phyloP scores from a whole-genome alignment of 2,113 vertebrate species.

The Elaphurus davidianus region DNA sequence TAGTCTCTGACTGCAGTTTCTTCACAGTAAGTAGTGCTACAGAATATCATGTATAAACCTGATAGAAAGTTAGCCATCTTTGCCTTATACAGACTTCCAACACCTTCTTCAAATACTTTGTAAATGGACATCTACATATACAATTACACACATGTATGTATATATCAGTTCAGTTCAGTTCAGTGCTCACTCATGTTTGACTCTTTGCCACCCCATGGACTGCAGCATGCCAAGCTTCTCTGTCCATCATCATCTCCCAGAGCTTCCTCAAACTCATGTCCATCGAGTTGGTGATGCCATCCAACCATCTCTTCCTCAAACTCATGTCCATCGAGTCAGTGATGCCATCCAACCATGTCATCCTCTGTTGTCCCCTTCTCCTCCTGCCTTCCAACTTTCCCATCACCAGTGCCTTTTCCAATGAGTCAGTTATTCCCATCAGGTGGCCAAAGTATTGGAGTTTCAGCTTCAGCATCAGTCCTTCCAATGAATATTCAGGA shows the following conservation, averaged over 20 bases:
- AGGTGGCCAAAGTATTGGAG: background rate
- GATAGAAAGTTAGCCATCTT: background rate
- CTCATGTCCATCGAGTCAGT: background rate
- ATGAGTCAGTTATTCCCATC: background rate
- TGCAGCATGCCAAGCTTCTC: background rate
- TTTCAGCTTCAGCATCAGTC: background rate
- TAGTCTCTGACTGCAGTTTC: background rate
- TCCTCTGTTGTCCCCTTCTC: background rate
- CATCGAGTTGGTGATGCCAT: background rate
- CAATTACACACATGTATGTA: fast-evolving
- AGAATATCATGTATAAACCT: background rate
- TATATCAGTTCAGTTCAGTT: background rate
- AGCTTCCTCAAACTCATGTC: background rate
- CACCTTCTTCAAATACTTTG: background rate
- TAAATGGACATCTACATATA: background rate
- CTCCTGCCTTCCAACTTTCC: background rate
- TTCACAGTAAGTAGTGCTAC: background rate
- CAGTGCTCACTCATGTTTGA: background rate
- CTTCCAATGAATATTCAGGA: background rate
- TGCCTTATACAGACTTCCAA: background rate
- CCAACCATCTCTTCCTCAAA: background rate
- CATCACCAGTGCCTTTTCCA: background rate
- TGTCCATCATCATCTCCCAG: background rate
- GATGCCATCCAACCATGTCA: background rate
- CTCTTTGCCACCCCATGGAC: background rate